phyloP scores from a whole-genome alignment of 1,140 invertebrate genomes.

The Brachionus rubens region DNA sequence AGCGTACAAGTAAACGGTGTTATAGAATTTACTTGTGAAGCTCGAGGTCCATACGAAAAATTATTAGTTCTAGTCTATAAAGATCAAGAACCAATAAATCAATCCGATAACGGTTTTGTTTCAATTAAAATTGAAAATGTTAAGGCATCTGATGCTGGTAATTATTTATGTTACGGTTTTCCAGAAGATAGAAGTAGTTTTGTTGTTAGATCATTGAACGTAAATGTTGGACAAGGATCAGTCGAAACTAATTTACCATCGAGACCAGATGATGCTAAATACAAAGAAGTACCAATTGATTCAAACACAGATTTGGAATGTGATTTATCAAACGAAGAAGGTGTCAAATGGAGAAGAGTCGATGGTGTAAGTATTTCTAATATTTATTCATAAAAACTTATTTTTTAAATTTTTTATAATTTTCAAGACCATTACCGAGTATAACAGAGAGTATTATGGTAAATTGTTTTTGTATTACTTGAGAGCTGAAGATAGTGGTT shows the following conservation, averaged over 20 bases:
- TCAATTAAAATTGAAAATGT: constrained; percentile 15
- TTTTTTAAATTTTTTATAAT: constrained; percentile 2
- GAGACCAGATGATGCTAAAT: background rate
- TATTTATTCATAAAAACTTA: background rate
- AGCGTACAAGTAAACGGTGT: background rate
- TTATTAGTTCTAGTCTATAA: constrained; percentile 12
- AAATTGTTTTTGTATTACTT: constrained; percentile 41
- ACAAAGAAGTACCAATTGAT: background rate
- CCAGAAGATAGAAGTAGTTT: constrained; percentile 14
- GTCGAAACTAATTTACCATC: no score
- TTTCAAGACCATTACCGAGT: background rate
- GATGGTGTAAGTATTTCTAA: background rate
- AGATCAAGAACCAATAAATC: constrained; percentile 12
- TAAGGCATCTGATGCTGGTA: background rate
- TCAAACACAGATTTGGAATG: background rate
- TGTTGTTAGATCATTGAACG: background rate
- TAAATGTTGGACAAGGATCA: no score
- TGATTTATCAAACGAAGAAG: background rate
- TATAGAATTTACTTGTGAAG: background rate
- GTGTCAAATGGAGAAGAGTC: constrained; percentile 7
- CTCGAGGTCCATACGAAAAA: background rate
- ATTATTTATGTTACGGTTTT: constrained; percentile 32
- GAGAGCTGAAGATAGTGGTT: background rate
- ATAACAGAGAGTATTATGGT: background rate
- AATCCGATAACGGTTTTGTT: constrained; percentile 12